Evolutionary conservation across 2,113 vertebrate genomes (phyloP), one percentile per base, ranked within the genome.

Genomic region (Tylochromis polylepis): DNA sequence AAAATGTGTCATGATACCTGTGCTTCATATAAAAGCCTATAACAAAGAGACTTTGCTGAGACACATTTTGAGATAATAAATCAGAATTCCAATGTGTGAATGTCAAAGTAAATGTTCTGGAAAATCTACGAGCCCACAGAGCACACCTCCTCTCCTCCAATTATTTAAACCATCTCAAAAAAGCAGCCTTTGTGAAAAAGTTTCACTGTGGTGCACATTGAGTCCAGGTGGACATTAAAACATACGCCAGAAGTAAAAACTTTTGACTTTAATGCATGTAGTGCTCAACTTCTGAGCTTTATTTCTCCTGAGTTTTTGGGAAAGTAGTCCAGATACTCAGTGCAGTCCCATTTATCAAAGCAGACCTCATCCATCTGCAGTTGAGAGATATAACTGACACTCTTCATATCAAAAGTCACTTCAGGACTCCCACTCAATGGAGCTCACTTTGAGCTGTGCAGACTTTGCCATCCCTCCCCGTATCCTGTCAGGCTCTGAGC

Each of bases 371-470:
- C 89, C 90, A 67, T 93, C 94, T 95, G 95, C 92, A 88, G 83
- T 81, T 9, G 79, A 51, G 57, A 91, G 95, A 96, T 96, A 96
- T 88, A 94, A 85, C 88, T 60, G 91, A 94, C 91, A 88, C 89
- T 93, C 82, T 72, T 85, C 88, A 88, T 88, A 92, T 95, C 89
- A 92, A 88, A 90, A 90, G 92, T 84, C 87, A 78, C 90, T 87
- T 92, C 79, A 88, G 91, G 88, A 91, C 91, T 94, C 91, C 84
- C 41, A 82, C 89, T 91, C 83, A 87, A 93, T 83, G 82, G 83
- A 67, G 84, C 87, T 90, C 85, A 80, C 90, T 85, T 87, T 95
- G 90, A 94, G 93, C 79, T 56, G 41, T 53, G 72, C 78, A 87
- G 81, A 87, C 85, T 85, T 41, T 82, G 43, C 86, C 79, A 36